Evolutionary conservation across 2,888 invertebrate species (phyloP), one percentile per base, ranked within the genome.

Genomic region (Dolichomitus sp.): DNA sequence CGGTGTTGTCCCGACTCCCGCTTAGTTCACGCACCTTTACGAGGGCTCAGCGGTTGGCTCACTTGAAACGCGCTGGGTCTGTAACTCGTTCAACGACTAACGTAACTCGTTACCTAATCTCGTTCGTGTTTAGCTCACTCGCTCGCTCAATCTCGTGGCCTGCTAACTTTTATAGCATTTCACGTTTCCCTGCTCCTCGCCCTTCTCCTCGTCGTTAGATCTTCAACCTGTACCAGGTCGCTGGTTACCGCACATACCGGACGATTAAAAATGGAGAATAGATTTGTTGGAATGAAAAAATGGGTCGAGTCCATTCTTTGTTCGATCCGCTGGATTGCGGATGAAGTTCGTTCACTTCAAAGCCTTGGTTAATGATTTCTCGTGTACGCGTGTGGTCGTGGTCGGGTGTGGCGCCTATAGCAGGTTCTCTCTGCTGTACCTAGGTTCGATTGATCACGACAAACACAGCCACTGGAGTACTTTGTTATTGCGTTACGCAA

Each of bases 21-120:
- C 63, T 66, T 30, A 59, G 80, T 84, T 77, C 80, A 87, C 85
- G 84, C 86, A 85, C 81, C 79, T 81, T 85, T 79, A 81, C 80
- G 70, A 83, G 68, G 84, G 76, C 65, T 77, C 59, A 83, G 84
- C 61, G 50, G 76, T 87, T 86, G 80, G 83, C 84, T 84, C 85
- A 85, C 83, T 81, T 30, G 48, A 40, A 33, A 54, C 27, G 50
- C 33, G 42, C 42, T 73, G 84, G 84, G 83, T 80, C 75, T 77
- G 81, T 88, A 88, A 87, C 88, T 88, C 79, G 85, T 78, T 74
- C 63, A 75, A 75, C 70, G 66, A 77, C 79, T 83, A 87, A 85
- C 88, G 89, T 87, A 89, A 89, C 88, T 61, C 85, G 86, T 89
- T 89, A 88, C 88, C 87, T 89, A 88, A 88, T 89, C 85, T 85